Evolutionary conservation across 2,797 vertebrate species (phyloP).

Genomic region (Betta splendens): DNA sequence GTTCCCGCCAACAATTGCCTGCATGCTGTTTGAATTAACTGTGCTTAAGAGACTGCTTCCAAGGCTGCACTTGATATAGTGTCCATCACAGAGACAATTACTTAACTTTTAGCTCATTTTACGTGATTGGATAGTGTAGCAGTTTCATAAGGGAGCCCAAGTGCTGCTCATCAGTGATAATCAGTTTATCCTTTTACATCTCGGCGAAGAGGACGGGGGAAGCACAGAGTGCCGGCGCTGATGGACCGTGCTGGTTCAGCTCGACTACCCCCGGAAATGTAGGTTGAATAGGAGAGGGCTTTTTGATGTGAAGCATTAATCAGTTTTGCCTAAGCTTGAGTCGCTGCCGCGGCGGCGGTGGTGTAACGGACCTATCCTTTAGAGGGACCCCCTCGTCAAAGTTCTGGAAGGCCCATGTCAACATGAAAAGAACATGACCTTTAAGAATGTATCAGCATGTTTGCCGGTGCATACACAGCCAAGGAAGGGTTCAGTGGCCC

Average conservation of each 20-base stretch:
- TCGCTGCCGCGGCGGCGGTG: conserved; percentile 52
- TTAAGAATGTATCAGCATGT: conserved; percentile 99
- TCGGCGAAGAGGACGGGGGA: conserved; percentile 44
- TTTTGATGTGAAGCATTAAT: conserved; percentile 88
- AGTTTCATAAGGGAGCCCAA: conserved; percentile 32
- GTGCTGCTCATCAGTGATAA: conserved; percentile 60
- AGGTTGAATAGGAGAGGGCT: conserved; percentile 62
- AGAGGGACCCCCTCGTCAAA: conserved; percentile 94
- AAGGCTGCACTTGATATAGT: conserved; percentile 2
- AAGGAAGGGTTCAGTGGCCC: conserved; percentile 87
- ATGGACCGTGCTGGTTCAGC: conserved; percentile 63
- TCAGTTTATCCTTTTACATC: conserved; percentile 67
- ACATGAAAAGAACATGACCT: conserved; percentile 99
- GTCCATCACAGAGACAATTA: conserved; percentile 55
- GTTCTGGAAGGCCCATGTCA: conserved; percentile 98
- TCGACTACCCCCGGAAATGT: conserved; percentile 59
- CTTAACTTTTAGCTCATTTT: conserved; percentile 88
- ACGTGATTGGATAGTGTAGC: conserved; percentile 84
- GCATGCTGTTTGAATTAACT: conserved; percentile 4
- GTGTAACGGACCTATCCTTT: conserved; percentile 82
- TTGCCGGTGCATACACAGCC: conserved; percentile 97
- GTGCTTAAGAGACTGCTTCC: conserved; percentile 3
- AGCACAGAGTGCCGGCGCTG: conserved; percentile 20
- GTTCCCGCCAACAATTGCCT: conserved; percentile 2
- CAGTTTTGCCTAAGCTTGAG: conserved; percentile 67